phyloP scores from a whole-genome alignment of 37 sponge, comb jelly and placozoan species.

The Ephydatia muelleri region DNA sequence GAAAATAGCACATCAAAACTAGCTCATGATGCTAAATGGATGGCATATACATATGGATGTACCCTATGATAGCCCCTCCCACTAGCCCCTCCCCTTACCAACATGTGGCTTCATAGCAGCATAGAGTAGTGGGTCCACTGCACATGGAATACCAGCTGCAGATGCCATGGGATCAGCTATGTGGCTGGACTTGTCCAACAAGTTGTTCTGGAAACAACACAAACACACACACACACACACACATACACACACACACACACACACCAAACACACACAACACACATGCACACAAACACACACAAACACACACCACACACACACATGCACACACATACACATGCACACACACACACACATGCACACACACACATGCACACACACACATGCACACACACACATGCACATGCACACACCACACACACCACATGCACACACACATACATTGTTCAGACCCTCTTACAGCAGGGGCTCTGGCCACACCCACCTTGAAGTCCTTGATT shows the following conservation, averaged over 20 bases:
- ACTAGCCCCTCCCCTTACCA: conserved; percentile 38
- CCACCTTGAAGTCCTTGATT: conserved; percentile 77
- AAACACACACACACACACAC: neutral
- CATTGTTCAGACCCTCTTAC: neutral
- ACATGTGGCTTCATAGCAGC: conserved; percentile 58
- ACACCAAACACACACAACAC: too few species aligned
- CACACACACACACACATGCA: too few species aligned
- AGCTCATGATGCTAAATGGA: too few species aligned
- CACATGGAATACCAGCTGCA: conserved; percentile 79
- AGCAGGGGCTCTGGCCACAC: conserved; percentile 27
- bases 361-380: too few species aligned
- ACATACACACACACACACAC: too few species aligned
- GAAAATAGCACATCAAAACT: too few species aligned
- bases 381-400: neutral
- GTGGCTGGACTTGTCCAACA: conserved; percentile 60
- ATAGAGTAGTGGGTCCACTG: conserved; percentile 83
- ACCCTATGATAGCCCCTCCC: neutral
- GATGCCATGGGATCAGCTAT: conserved; percentile 88
- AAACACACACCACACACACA: too few species aligned
- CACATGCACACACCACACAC: too few species aligned
- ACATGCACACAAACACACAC: too few species aligned
- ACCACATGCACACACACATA: too few species aligned
- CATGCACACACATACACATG: too few species aligned
- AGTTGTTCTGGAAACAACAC: conserved; percentile 10
- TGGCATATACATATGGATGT: neutral